A percentile compares a stretch with the other conserved stretches of the same genome.
These are phyloP conservation scores for Platysternon megacephalum DNA, from an alignment of 2,113 vertebrate species.

Conservation along the genomic window DNA sequence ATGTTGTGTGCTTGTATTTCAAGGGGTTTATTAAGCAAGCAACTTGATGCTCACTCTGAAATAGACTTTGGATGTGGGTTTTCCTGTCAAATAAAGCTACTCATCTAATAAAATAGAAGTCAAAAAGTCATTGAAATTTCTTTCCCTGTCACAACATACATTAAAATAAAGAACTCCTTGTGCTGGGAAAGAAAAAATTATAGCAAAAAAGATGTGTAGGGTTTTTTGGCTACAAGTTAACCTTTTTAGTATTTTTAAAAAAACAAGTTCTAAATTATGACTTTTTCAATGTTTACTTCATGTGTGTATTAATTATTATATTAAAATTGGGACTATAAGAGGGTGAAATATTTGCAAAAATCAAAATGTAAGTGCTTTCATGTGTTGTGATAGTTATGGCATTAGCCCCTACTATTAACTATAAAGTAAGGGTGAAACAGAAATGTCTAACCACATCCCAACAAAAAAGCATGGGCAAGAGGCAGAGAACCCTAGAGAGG, in stretches of 20 bases:
- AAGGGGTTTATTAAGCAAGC: constrained; percentile 1
- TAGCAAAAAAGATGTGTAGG: neutral
- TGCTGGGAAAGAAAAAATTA: constrained; percentile 13
- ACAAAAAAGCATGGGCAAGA: rapidly evolving
- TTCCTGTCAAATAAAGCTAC: constrained; percentile 23
- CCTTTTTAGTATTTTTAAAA: neutral
- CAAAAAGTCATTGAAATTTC: constrained; percentile 34
- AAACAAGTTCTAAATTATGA: neutral
- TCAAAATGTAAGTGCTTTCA: neutral
- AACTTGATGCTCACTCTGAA: constrained; percentile 19
- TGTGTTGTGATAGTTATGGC: neutral
- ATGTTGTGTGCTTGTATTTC: neutral
- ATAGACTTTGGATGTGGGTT: neutral
- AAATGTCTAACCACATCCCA: neutral
- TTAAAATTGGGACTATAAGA: neutral
- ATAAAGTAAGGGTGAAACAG: neutral
- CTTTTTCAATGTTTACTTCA: neutral
- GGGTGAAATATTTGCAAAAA: neutral
- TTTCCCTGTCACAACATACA: constrained; percentile 11
- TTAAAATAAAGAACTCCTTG: constrained; percentile 62
- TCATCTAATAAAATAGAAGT: constrained; percentile 21
- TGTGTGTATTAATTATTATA: neutral
- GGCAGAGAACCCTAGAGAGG: neutral
- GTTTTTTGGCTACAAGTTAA: neutral
- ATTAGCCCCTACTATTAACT: neutral